Conservation (phyloP, 2,888 invertebrate species). For the Dryobota labecula region DNA sequence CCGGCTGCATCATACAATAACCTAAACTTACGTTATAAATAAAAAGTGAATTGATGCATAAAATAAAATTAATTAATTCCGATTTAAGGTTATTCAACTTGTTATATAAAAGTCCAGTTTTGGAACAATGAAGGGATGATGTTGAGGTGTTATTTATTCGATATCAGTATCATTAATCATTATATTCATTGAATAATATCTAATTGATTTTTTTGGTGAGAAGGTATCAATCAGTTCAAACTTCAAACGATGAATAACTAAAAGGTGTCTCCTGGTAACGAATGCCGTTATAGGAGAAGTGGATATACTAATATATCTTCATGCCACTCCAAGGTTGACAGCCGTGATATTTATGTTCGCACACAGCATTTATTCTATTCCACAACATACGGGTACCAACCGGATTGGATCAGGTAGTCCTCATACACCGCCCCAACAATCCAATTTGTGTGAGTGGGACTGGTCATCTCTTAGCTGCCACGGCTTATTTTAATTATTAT, state of each 20-base stretch:
- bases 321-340: constrained; percentile 16
- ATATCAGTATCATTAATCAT: not conserved
- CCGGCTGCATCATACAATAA: no score
- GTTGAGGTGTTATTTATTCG: not conserved
- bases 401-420: constrained; percentile 19
- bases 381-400: constrained; percentile 24
- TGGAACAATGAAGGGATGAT: not conserved
- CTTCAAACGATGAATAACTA: not conserved
- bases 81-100: constrained; percentile 35
- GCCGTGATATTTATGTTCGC: constrained; percentile 14
- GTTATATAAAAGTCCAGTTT: not conserved
- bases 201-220: not conserved
- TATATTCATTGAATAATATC: no score
- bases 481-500: no score
- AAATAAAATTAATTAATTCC: constrained; percentile 12
- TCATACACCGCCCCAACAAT: constrained; percentile 22
- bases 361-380: constrained; percentile 32
- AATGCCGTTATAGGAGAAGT: not conserved
- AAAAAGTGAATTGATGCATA: constrained; percentile 12
- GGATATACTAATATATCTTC: constrained; percentile 2
- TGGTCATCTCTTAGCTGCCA: no score
- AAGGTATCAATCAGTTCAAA: not conserved
- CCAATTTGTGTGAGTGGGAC: no score
- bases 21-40: no score
- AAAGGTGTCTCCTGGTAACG: not conserved